A percentile compares a stretch with the other conserved stretches of the same genome.
phyloP scores from a whole-genome alignment of 2,888 invertebrate species.

The Lasioglossum vierecki region DNA sequence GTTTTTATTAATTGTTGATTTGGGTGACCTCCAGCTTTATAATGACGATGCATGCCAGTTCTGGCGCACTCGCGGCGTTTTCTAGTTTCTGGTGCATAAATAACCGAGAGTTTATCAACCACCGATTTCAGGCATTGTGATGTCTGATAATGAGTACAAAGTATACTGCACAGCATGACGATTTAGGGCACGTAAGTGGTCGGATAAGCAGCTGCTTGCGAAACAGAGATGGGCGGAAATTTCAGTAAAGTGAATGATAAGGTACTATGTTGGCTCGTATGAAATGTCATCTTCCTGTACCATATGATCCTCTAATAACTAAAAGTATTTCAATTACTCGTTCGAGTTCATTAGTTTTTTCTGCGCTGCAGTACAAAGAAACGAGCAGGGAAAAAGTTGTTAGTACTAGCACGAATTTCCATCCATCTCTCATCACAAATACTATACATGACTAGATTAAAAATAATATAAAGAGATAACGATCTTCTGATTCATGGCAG shows the following conservation, averaged over 20 bases:
- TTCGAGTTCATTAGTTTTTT: neutral
- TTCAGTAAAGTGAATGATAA: constrained; percentile 1
- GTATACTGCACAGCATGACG: constrained; percentile 21
- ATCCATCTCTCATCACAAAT: neutral
- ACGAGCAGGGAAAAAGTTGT: neutral
- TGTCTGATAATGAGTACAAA: constrained; percentile 27
- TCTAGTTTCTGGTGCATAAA: neutral
- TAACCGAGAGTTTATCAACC: constrained; percentile 10
- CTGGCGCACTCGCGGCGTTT: neutral
- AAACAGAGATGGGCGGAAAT: constrained; percentile 14
- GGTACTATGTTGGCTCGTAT: neutral
- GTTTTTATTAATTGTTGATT: neutral
- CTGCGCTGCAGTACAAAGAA: neutral
- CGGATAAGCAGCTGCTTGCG: constrained; percentile 21
- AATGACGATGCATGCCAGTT: neutral
- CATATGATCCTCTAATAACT: neutral
- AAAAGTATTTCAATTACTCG: neutral
- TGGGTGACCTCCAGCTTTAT: neutral
- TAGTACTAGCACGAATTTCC: neutral
- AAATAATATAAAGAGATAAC: neutral
- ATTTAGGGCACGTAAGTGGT: constrained; percentile 25
- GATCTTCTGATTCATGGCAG: neutral
- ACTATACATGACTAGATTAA: neutral
- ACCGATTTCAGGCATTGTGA: constrained; percentile 18
- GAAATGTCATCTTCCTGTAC: neutral